Conservation (phyloP, 2,113 vertebrate species). For the Gymnobelideus leadbeateri region DNA sequence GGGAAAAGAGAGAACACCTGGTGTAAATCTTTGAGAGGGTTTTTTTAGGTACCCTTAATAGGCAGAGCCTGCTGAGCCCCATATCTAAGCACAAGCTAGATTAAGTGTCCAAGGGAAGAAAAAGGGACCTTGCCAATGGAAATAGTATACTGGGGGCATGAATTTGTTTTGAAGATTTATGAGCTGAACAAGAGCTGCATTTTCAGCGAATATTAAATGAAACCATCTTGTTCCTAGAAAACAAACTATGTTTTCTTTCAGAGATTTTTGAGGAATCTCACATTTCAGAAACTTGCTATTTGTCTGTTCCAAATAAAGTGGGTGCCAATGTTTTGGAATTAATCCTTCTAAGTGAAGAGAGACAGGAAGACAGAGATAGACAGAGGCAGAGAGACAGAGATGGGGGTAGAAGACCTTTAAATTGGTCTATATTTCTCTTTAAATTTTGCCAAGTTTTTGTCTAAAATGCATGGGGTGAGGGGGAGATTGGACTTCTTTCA, state of each 20-base stretch:
- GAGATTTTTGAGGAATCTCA: neutral
- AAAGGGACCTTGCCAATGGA: slow-evolving; percentile 59
- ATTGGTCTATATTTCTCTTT: neutral
- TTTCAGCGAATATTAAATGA: slow-evolving; percentile 67
- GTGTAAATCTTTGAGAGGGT: slow-evolving; percentile 58
- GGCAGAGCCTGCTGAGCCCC: slow-evolving; percentile 53
- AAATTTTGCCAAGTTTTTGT: slow-evolving; percentile 48
- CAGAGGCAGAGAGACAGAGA: neutral
- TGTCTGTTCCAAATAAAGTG: slow-evolving; percentile 39
- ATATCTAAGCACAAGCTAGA: slow-evolving; percentile 64
- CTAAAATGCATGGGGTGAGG: neutral
- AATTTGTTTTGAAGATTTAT: slow-evolving; percentile 69
- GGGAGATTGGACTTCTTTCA: neutral
- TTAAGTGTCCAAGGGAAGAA: slow-evolving; percentile 61
- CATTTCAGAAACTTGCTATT: slow-evolving; percentile 54
- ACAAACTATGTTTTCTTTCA: slow-evolving; percentile 24
- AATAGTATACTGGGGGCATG: slow-evolving; percentile 32
- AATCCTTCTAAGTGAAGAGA: slow-evolving; percentile 29
- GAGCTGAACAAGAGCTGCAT: slow-evolving; percentile 59
- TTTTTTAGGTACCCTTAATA: slow-evolving; percentile 60
- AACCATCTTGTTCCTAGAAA: slow-evolving; percentile 21
- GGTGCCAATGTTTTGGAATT: slow-evolving; percentile 1
- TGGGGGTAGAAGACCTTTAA: neutral
- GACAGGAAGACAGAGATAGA: neutral
- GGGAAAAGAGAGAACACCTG: slow-evolving; percentile 48